A percentile compares a stretch with the other conserved stretches of the same genome.
Conservation (phyloP, 2,888 invertebrate genomes). For the Octodonta nipae region DNA sequence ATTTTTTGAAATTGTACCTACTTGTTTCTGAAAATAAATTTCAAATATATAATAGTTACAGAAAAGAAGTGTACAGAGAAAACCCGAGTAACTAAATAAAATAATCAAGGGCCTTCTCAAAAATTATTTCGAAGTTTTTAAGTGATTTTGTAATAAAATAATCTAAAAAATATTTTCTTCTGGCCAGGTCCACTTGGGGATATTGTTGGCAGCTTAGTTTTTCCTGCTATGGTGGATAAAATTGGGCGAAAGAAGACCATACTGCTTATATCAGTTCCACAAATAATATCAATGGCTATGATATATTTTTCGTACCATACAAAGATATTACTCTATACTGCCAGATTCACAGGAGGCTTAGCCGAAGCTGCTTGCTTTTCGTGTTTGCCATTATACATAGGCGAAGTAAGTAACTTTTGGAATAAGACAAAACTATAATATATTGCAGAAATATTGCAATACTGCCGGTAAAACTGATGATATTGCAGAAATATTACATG, state of each 20-base stretch:
- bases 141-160: background rate
- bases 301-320: constrained; percentile 12
- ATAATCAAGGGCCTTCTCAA: too few relatives aligned
- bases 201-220: constrained; percentile 16
- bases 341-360: constrained; percentile 14
- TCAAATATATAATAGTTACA: too few relatives aligned
- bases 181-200: constrained; percentile 15
- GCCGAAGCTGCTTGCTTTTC: constrained; percentile 10
- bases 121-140: too few relatives aligned
- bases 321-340: constrained; percentile 12
- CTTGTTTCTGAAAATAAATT: too few relatives aligned
- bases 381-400: constrained; percentile 8
- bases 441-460: too few relatives aligned
- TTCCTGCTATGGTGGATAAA: constrained; percentile 13
- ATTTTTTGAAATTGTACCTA: too few relatives aligned
- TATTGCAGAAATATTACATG: too few relatives aligned
- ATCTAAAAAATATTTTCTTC: background rate
- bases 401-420: constrained; percentile 8
- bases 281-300: constrained; percentile 13
- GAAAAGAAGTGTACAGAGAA: too few relatives aligned
- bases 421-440: too few relatives aligned
- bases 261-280: constrained; percentile 15
- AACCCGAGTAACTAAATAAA: too few relatives aligned
- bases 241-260: constrained; percentile 19
- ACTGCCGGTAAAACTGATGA: too few relatives aligned